Evolutionary conservation across 35 echinoderm and acorn worm species (phyloP).

Genomic region (Ptychodera flava): DNA sequence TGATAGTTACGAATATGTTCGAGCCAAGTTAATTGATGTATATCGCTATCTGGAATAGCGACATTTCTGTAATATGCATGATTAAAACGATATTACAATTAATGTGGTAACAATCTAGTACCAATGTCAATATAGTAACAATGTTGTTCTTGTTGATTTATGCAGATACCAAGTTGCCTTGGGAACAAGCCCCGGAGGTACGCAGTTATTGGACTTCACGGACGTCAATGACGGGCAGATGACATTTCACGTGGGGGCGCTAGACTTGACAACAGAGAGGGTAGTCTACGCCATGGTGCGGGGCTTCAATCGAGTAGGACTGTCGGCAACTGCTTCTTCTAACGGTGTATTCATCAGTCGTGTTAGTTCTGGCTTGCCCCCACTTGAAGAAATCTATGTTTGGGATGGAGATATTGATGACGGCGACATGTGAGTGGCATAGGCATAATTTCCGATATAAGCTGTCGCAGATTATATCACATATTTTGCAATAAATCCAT

Average conservation of each 20-base stretch:
- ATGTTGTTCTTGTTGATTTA: too few species aligned
- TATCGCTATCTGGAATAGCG: too few species aligned
- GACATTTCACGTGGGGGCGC: neutral
- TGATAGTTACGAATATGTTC: too few species aligned
- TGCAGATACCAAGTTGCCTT: constrained; percentile 35
- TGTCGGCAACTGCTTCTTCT: constrained; percentile 19
- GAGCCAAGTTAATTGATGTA: too few species aligned
- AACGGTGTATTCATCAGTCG: constrained; percentile 41
- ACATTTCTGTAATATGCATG: too few species aligned
- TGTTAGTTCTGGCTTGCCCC: constrained; percentile 12
- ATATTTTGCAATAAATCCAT: too few species aligned
- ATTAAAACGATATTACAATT: too few species aligned
- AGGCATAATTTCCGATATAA: neutral
- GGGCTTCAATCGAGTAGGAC: constrained; percentile 28
- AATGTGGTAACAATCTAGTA: too few species aligned
- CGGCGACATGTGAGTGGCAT: neutral
- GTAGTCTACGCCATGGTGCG: constrained; percentile 20
- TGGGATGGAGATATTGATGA: constrained; percentile 15
- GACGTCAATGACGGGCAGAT: neutral
- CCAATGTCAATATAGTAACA: too few species aligned
- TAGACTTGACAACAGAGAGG: constrained; percentile 10
- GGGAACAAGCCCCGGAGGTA: constrained; percentile 13
- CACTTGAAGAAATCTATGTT: constrained; percentile 3
- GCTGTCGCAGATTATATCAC: neutral
- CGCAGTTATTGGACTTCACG: constrained; percentile 15